Evolutionary conservation across 2,797 vertebrate species (phyloP).

Genomic region (Acanthornis magna): DNA sequence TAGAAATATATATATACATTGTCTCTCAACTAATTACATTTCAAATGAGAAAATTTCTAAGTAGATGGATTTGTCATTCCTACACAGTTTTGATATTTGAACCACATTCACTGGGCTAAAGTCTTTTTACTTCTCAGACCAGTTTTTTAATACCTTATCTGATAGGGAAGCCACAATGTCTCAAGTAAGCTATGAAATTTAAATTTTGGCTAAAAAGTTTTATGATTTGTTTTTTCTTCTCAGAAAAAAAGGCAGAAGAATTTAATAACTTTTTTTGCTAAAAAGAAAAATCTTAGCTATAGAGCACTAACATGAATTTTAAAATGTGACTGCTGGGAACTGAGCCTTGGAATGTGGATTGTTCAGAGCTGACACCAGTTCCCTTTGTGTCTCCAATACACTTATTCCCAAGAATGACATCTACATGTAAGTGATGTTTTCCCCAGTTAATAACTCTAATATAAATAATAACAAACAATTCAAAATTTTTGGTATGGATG

Average conservation of each 20-base stretch:
- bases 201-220: background rate
- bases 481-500: background rate
- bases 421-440: background rate
- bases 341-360: background rate
- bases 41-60: background rate
- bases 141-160: background rate
- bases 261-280: background rate
- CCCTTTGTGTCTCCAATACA: background rate
- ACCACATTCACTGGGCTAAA: background rate
- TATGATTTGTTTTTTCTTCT: background rate
- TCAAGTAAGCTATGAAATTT: background rate
- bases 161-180: background rate
- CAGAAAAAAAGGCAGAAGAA: fast-evolving
- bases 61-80: background rate
- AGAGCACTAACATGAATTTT: background rate
- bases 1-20: background rate
- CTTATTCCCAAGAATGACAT: background rate
- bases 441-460: background rate
- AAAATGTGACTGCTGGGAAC: background rate
- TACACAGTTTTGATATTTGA: background rate
- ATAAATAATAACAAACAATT: background rate
- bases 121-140: background rate
- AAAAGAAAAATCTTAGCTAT: background rate
- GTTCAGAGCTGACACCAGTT: background rate
- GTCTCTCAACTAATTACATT: background rate